Percentiles rank a stretch among this genome's conserved stretches.
These are phyloP conservation scores for Formica aserva DNA, from an alignment of 2,888 invertebrate species.

Conservation along the genomic window DNA sequence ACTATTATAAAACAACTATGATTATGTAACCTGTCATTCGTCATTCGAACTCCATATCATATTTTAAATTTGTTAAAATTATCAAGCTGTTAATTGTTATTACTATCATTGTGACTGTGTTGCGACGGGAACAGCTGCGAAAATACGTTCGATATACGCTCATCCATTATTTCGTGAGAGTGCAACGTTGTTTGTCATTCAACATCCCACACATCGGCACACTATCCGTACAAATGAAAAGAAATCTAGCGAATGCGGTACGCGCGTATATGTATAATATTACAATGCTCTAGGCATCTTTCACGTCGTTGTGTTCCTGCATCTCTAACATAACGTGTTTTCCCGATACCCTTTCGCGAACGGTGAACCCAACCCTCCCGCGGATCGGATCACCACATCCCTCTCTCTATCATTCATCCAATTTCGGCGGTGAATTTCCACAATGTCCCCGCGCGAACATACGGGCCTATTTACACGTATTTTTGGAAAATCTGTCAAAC, in stretches of 20 bases:
- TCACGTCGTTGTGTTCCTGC: slow-evolving; percentile 52
- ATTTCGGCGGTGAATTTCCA: slow-evolving; percentile 75
- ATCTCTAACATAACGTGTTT: slow-evolving; percentile 80
- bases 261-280: slow-evolving; percentile 14
- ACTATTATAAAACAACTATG: not conserved
- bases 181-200: slow-evolving; percentile 57
- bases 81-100: not conserved
- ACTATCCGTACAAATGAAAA: slow-evolving; percentile 40
- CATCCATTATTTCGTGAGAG: slow-evolving; percentile 50
- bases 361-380: slow-evolving; percentile 55
- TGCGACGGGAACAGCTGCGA: slow-evolving; percentile 7
- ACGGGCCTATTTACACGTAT: slow-evolving; percentile 84
- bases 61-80: slow-evolving; percentile 6
- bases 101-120: not conserved
- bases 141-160: slow-evolving; percentile 21
- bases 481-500: slow-evolving; percentile 82
- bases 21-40: too few species aligned
- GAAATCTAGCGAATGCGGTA: slow-evolving; percentile 51
- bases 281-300: slow-evolving; percentile 39
- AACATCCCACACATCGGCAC: slow-evolving; percentile 46
- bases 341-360: slow-evolving; percentile 78
- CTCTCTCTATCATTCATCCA: slow-evolving; percentile 76
- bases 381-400: slow-evolving; percentile 61
- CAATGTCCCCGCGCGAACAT: slow-evolving; percentile 76
- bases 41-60: not conserved